Conservation (phyloP, 2,113 vertebrate species). For the Notarius quadriscutis region DNA sequence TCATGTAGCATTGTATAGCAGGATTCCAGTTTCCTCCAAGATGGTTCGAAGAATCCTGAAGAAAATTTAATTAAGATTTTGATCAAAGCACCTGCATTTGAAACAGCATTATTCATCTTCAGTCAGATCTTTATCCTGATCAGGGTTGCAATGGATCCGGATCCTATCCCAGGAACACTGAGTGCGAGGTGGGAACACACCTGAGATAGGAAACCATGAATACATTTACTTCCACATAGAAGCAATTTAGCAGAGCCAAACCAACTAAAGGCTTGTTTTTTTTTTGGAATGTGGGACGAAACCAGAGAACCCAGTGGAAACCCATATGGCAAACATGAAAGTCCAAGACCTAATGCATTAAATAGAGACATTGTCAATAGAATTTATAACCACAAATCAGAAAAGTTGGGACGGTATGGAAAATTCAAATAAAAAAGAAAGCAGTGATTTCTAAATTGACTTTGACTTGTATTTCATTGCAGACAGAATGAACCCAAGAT, state of each 20-base stretch:
- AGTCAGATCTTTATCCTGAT: neutral
- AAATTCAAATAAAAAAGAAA: no score
- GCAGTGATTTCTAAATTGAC: no score
- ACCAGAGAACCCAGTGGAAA: neutral
- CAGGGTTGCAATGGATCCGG: neutral
- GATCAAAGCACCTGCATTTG: neutral
- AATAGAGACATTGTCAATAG: neutral
- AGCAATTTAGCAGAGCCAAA: neutral
- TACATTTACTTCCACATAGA: neutral
- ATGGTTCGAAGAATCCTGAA: neutral
- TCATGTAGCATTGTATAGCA: neutral
- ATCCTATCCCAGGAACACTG: neutral
- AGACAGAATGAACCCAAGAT: no score
- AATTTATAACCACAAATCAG: neutral
- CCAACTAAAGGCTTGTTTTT: neutral
- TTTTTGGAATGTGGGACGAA: neutral
- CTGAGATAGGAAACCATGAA: neutral
- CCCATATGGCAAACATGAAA: neutral
- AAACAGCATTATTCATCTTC: neutral
- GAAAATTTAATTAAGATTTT: neutral
- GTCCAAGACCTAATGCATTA: neutral
- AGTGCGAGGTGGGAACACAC: neutral
- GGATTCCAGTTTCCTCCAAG: neutral
- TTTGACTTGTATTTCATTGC: no score
- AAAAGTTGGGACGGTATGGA: no score